Base-by-base conservation (phyloP, 1,140 invertebrate genomes). In the Danaus melanippus region DNA sequence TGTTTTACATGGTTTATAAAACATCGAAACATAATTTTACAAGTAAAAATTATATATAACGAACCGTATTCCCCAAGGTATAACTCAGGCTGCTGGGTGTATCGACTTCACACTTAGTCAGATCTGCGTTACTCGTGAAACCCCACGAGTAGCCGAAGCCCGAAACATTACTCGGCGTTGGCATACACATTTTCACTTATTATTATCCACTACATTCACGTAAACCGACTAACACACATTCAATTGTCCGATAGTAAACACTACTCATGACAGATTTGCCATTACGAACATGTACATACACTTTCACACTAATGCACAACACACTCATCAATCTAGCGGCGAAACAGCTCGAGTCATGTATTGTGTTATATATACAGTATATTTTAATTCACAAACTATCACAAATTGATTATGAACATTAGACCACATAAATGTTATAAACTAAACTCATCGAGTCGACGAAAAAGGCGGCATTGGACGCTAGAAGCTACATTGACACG, bases 131-230 rank as follows among this genome's bases (percentile, higher is more conserved):
- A 56, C 82, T 83, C 9, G 86, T 81, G 58, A 88, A 88, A 49
- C 86, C 86, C 87, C 87, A 88, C 51, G 84, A 84, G 65, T 88
- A 88, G 41, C 83, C 87, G 64, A 88, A 87, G 50, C 84, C 84
- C 61, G 87, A 80, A 46, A 87, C 87, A 78, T 87, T 87, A 49
- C 74, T 87, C 56, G 86, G 86, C 49, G 84, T 87, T 55, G 87
- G 87, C 87, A 87, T 88, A 83, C 87, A 88, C 87, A 88, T 88
- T 75, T 84, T 88, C 64, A 67, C 59, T 15, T 56, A 70, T 62
- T 66, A 69, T 53, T 47, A 58, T 62, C 56, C 62, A 71, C 69
- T 65, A 77, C 64, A 65, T 71, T 53, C 74, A 76, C 74, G 71
- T 69, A 75, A 83, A 75, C 65, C 60, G 52, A 80, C 74, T 69